phyloP scores from a whole-genome alignment of 23 tunicate species.

The Corella eumyota region DNA sequence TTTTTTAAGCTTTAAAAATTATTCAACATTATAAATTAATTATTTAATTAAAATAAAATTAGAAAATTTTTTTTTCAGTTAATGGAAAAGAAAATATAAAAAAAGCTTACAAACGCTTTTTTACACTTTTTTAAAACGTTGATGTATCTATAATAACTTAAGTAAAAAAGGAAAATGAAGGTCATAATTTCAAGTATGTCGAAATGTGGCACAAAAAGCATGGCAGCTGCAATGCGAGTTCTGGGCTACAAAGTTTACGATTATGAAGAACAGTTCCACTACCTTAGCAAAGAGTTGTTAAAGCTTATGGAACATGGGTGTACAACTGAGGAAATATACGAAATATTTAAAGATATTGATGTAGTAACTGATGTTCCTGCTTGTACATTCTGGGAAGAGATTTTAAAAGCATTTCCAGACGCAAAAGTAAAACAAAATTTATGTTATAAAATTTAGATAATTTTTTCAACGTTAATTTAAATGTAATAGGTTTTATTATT shows the following conservation, averaged over 20 bases:
- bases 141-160: too few relatives aligned
- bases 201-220: conserved; percentile 44
- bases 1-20: too few relatives aligned
- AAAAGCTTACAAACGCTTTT: too few relatives aligned
- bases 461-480: too few relatives aligned
- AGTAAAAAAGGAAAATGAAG: conserved; percentile 17
- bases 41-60: too few relatives aligned
- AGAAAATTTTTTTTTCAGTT: too few relatives aligned
- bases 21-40: too few relatives aligned
- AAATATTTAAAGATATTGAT: conserved; percentile 44
- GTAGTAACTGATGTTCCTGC: conserved; percentile 61
- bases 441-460: background rate
- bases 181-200: conserved; percentile 38
- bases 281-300: conserved; percentile 17
- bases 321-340: conserved; percentile 20
- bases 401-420: conserved; percentile 52
- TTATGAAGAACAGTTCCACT: conserved; percentile 40
- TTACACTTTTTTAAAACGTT: too few relatives aligned
- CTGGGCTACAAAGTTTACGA: conserved; percentile 49
- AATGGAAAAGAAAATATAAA: too few relatives aligned
- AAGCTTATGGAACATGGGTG: conserved; percentile 26
- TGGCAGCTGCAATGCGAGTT: conserved; percentile 23
- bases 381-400: conserved; percentile 42
- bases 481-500: too few relatives aligned
- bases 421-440: conserved; percentile 23